Conservation (phyloP, 2,888 invertebrate species). For the Andrena marginata region DNA sequence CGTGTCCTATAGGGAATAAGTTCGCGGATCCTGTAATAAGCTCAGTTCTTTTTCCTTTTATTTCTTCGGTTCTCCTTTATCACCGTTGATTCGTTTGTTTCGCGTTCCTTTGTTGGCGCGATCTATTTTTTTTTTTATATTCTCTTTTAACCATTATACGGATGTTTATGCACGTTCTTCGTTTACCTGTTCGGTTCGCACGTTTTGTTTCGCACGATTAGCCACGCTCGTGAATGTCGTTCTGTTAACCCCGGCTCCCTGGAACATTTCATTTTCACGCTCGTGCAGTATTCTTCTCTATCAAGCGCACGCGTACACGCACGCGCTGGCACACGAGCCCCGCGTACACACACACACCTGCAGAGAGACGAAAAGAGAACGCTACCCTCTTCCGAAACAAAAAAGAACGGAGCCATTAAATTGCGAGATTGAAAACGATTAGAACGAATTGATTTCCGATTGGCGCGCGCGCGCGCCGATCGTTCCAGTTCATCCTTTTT, state of each 20-base stretch:
- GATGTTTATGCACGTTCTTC: constrained; percentile 59
- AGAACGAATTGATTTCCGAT: constrained; percentile 18
- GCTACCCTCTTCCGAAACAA: constrained; percentile 2
- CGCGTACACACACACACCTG: background rate
- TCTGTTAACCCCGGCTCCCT: constrained; percentile 50
- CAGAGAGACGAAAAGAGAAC: background rate
- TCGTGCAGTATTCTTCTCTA: background rate
- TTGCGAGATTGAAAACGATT: constrained; percentile 18
- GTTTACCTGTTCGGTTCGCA: constrained; percentile 59
- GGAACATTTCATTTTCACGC: constrained; percentile 11
- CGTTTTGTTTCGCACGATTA: constrained; percentile 54
- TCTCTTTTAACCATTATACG: constrained; percentile 19
- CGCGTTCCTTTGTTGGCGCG: constrained; percentile 54
- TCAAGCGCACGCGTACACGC: background rate
- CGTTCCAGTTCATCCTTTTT: constrained; percentile 14
- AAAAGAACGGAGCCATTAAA: background rate
- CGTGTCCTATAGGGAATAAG: constrained; percentile 23
- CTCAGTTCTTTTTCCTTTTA: constrained; percentile 6
- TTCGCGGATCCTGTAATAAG: constrained; percentile 34
- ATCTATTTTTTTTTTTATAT: constrained; percentile 28
- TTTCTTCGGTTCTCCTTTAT: constrained; percentile 39
- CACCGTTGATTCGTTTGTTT: constrained; percentile 52
- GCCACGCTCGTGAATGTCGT: constrained; percentile 50
- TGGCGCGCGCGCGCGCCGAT: background rate
- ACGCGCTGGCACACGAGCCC: background rate